Base-by-base conservation (phyloP, 2,797 vertebrate species). In the Sylvilagus floridanus region DNA sequence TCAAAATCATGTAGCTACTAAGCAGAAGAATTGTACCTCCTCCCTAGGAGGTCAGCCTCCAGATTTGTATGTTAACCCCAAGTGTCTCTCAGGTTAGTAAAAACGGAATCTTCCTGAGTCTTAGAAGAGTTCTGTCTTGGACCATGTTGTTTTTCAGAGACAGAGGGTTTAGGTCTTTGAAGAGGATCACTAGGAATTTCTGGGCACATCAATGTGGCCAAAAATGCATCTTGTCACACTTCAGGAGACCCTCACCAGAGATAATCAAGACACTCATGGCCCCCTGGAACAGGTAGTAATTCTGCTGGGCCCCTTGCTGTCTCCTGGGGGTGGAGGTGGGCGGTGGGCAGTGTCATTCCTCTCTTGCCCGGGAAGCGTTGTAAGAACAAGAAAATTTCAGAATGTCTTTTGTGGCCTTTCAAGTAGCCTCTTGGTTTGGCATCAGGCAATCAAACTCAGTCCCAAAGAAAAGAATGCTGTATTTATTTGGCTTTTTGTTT, bases 401-500 rank as follows among this genome's bases (percentile, higher is more conserved):
- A 68, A 63, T 3, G 6, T 24, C 21, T 1, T 68, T 17, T 4
- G 5, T 52, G 7, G 57, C 32, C 11, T 87, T 94, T 85, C 11
- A 47, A 19, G 63, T 32, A 73, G 28, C 26, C 66, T 90, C 26
- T 90, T 69, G 2, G 42, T 84, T 92, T 57, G 52, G 17, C 65
- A 91, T 68, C 50, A 47, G 26, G 69, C 84, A 37, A 62, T 94
- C 68, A 86, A 73, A 86, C 47, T 90, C 30, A 37, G 13, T 14
- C 60, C 22, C 52, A 81, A 65, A 73, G 73, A 57, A 81, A 95
- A 93, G 35, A 92, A 79, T 75, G 12, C 32, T 87, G 47, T 82
- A 10, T 90, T 91, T 82, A 57, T 86, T 90, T 93, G 82, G 52
- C 47, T 68, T 94, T 86, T 88, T 85, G 47, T 84, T 88, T 86